Conservation (phyloP, 64 coral and sea anemone genomes). For the Cladopsammia gracilis region DNA sequence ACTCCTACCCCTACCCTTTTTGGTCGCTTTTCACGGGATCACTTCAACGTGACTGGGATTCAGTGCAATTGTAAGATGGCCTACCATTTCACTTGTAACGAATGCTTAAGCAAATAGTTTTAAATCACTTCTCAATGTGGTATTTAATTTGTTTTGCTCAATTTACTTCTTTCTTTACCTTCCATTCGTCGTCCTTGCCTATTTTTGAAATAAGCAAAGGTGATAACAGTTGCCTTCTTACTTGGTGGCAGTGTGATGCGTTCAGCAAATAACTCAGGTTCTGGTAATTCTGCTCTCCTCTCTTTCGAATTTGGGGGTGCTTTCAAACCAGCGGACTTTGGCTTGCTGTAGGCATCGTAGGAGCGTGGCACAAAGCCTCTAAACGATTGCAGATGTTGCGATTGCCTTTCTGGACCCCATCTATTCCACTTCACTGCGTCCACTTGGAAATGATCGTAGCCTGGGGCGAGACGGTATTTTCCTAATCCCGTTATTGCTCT, state of each 20-base stretch:
- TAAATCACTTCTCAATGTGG: too few species aligned
- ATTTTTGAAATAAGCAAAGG: conserved; percentile 17
- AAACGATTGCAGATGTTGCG: conserved; percentile 34
- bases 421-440: conserved; percentile 64
- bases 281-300: conserved; percentile 53
- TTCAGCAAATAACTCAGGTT: conserved; percentile 45
- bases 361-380: conserved; percentile 25
- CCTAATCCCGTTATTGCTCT: conserved; percentile 20
- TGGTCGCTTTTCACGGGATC: too few species aligned
- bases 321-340: conserved; percentile 57
- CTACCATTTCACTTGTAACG: too few species aligned
- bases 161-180: neutral
- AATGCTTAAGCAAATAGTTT: too few species aligned
- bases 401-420: conserved; percentile 41
- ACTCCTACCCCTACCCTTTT: too few species aligned
- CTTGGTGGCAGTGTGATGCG: neutral
- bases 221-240: conserved; percentile 47
- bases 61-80: too few species aligned
- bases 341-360: conserved; percentile 43
- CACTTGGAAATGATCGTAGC: conserved; percentile 62
- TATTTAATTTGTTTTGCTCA: too few species aligned
- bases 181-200: conserved; percentile 24
- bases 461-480: conserved; percentile 60
- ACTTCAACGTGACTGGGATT: too few species aligned
- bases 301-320: conserved; percentile 27